These are phyloP conservation scores for Glomeris maerens DNA, from an alignment of 1,140 invertebrate species.

Conservation along the genomic window DNA sequence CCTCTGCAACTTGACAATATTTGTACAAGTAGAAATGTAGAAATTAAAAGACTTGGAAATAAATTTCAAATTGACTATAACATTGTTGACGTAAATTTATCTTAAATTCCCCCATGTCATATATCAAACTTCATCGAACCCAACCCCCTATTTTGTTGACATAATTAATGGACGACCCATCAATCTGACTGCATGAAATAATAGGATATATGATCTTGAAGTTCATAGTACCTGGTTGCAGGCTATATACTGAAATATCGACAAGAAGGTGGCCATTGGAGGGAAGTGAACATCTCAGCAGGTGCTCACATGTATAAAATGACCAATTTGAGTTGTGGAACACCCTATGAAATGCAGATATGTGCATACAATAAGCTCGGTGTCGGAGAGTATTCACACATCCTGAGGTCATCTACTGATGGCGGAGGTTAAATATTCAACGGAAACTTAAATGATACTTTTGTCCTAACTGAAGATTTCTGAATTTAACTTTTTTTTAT, in stretches of 20 bases:
- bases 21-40: no score
- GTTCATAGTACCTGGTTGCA: neutral
- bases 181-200: neutral
- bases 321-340: constrained; percentile 36
- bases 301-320: constrained; percentile 18
- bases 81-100: no score
- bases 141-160: neutral
- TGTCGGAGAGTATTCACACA: neutral
- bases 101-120: no score
- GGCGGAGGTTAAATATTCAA: no score
- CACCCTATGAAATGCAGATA: constrained; percentile 8
- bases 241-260: constrained; percentile 6
- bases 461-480: neutral
- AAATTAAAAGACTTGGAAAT: no score
- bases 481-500: neutral
- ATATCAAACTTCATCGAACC: neutral
- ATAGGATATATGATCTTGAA: neutral
- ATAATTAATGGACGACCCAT: neutral
- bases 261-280: neutral
- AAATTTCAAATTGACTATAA: no score
- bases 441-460: neutral
- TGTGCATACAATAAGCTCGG: constrained; percentile 1
- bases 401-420: neutral
- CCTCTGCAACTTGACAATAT: no score
- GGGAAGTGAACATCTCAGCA: neutral